A percentile compares a stretch with the other conserved stretches of the same genome.
These are phyloP conservation scores for Ectemnius continuus DNA, from an alignment of 2,888 invertebrate genomes.

Conservation along the genomic window DNA sequence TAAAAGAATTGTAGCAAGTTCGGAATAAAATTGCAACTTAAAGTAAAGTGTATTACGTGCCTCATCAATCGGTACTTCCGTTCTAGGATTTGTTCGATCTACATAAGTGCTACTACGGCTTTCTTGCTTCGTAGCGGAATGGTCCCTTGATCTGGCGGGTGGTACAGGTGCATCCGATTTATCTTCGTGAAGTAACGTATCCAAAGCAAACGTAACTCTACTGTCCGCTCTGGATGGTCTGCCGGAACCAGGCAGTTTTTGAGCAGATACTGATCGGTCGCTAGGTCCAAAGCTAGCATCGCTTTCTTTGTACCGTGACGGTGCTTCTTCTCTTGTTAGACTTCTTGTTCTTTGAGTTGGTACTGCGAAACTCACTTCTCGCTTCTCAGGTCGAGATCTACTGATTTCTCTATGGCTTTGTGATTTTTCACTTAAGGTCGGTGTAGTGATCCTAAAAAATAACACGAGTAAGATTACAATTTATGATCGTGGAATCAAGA, in stretches of 20 bases:
- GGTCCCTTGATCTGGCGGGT: constrained; percentile 63
- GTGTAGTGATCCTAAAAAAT: constrained; percentile 57
- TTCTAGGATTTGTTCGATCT: constrained; percentile 22
- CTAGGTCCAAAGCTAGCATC: constrained; percentile 53
- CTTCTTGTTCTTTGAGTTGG: constrained; percentile 73
- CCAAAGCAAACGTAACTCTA: constrained; percentile 72
- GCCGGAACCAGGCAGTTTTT: constrained; percentile 58
- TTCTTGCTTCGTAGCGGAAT: constrained; percentile 42
- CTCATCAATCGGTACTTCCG: constrained; percentile 21
- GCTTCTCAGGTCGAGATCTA: constrained; percentile 66
- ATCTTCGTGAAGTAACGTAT: constrained; percentile 53
- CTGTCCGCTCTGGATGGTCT: constrained; percentile 72
- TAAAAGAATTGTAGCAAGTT: not conserved
- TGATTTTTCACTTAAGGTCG: constrained; percentile 71
- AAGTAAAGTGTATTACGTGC: constrained; percentile 13
- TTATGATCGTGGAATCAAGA: too few species aligned
- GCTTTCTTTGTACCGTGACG: constrained; percentile 49
- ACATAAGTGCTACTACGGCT: constrained; percentile 30
- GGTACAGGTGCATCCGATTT: constrained; percentile 57
- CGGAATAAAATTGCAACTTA: not conserved
- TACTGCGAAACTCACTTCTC: constrained; percentile 68
- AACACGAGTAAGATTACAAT: too few species aligned
- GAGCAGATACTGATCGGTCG: constrained; percentile 68
- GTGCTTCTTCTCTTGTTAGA: constrained; percentile 72
- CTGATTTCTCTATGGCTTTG: constrained; percentile 73